Conservation (phyloP, 2,888 invertebrate genomes). For the Xestia sexstrigata region DNA sequence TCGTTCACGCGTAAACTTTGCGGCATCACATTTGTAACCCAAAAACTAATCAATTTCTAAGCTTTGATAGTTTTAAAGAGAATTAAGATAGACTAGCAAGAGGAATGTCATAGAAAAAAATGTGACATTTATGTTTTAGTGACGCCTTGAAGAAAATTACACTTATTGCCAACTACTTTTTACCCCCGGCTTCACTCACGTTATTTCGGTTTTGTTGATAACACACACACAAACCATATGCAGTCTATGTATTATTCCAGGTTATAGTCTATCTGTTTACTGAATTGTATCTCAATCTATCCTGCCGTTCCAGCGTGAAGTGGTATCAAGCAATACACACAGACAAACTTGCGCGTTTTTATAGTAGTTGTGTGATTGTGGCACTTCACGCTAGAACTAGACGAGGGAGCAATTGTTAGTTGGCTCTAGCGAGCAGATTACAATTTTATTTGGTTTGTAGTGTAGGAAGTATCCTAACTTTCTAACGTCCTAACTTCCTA, state of each 20-base stretch:
- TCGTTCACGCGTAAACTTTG: constrained; percentile 46
- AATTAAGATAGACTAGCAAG: neutral
- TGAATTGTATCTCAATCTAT: too few relatives aligned
- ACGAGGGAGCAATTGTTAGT: neutral
- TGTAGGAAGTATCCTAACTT: too few relatives aligned
- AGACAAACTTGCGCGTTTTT: neutral
- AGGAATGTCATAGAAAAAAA: neutral
- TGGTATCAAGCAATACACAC: neutral
- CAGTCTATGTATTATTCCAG: too few relatives aligned
- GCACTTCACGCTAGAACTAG: neutral
- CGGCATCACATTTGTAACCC: constrained; percentile 20
- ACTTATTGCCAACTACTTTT: neutral
- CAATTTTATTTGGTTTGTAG: neutral
- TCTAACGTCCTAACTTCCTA: too few relatives aligned
- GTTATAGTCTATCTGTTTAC: too few relatives aligned
- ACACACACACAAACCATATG: too few relatives aligned
- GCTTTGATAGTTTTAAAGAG: neutral
- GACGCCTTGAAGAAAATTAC: neutral
- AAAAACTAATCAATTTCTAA: constrained; percentile 27
- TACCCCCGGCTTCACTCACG: too few relatives aligned
- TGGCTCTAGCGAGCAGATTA: neutral
- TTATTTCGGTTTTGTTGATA: too few relatives aligned
- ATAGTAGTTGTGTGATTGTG: neutral
- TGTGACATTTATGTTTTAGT: neutral
- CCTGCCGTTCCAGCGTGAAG: neutral